Base-by-base conservation (phyloP, 2,797 vertebrate genomes). In the Menidia menidia region DNA sequence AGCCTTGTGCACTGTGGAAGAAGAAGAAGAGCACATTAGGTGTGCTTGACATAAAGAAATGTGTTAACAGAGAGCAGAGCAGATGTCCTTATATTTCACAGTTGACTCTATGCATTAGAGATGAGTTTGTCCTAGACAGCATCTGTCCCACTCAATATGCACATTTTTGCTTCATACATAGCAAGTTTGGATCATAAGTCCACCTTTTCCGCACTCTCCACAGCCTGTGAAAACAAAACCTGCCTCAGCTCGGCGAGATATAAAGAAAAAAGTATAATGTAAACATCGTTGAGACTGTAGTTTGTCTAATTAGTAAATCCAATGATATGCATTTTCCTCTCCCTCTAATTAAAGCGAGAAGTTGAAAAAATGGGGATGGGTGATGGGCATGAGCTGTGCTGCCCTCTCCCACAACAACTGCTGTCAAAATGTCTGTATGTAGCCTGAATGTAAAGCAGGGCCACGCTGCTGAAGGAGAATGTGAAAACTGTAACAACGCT, bases 71-170 rank as follows among this genome's bases (percentile, higher is more conserved):
- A 73, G 73, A 87, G 60, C 44, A 13, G 48, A 78, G 81, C 86
- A 78, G 83, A 88, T 84, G 79, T 82, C 79, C 65, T 72, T 60
- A 73, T 65, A 51, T 75, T 80, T 87, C 83, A 84, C 85, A 74
- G 58, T 72, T 77, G 81, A 75, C 69, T 74, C 65, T 45, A 62
- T 82, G 74, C 77, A 81, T 85, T 73, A 57, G 71, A 75, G 82
- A 87, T 87, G 80, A 88, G 77, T 59, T 73, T 53, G 73, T 66
- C 39, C 70, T 64, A 75, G 82, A 78, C 77, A 66, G 85, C 86
- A 88, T 85, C 87, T 86, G 88, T 82, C 82, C 80, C 72, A 56
- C 64, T 71, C 85, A 60, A 35, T 54, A 44, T 71, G 76, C 73
- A 68, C 70, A 73, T 80, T 86, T 81, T 76, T 16, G 13, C 45